Base-by-base conservation (phyloP, 2,797 vertebrate species). In the Delichon dasypus region DNA sequence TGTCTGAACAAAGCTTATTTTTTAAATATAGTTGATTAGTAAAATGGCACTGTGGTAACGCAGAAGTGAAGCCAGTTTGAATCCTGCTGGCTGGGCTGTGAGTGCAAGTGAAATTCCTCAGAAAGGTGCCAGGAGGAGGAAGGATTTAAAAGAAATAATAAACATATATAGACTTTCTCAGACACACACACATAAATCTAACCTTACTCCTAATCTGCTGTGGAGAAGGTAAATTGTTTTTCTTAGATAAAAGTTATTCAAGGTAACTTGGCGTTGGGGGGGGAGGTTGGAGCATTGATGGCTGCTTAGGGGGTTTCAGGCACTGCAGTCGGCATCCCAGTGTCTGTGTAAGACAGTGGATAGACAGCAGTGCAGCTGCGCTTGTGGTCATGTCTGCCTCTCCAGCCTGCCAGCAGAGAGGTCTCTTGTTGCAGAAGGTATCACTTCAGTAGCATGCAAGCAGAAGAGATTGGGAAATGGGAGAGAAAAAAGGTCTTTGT, bases 81-180 rank as follows among this genome's bases (percentile, higher is more conserved):
- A 81, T 94, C 67, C 44, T 90, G 27, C 74, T 93, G 57, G 10
- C 54, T 64, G 79, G 50, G 51, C 81, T 90, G 75, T 80, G 74
- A 74, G 72, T 64, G 40, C 80, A 75, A 89, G 50, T 77, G 44
- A 85, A 91, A 91, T 90, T 89, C 15, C 27, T 70, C 60, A 84
- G 72, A 70, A 71, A 64, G 34, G 55, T 94, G 64, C 71, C 75
- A 88, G 79, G 81, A 76, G 81, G 85, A 91, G 58, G 73, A 89
- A 73, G 27, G 26, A 79, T 78, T 75, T 78, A 1, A 5, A 40
- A 72, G 62, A 40, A 38, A 47, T 29, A 72, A 81, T 42, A 87
- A 87, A 64, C 32, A 40, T 47, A 26, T 20, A 61, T 5, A 66
- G 58, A 38, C 34, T 73, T 81, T 86, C 30, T 91, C n/a, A 77